Base-by-base conservation (phyloP, 2,888 invertebrate genomes). In the Andrena camellia region DNA sequence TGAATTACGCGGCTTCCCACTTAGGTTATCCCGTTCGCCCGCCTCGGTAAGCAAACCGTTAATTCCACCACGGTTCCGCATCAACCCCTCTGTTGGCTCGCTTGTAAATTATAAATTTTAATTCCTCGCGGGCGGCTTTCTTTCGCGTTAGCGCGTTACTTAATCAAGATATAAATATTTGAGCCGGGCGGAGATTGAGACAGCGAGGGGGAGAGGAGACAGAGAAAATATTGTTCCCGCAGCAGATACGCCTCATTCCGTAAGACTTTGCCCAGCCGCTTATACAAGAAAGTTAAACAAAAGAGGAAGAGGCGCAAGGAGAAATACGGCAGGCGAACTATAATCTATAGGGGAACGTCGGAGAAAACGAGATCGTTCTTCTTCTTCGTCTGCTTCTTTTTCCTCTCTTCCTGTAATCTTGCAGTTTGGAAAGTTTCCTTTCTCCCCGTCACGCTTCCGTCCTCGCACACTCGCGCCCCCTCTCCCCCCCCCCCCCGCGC, bases 261-360 rank as follows among this genome's bases (percentile, higher is more conserved):
- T 52, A 48, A 72, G 78, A 64, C 64, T 85, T 83, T 80, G 63
- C 82, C 68, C 72, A 59, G 80, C 59, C 68, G 80, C 83, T 85
- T 88, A 78, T 79, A 78, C 85, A 88, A 83, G 84, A 79, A 86
- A 88, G 81, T 87, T 86, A 87, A 88, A 86, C 86, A 81, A 78
- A 77, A 76, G 79, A 64, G 75, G 52, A 66, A 59, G 72, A 54
- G 57, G 67, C 69, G 69, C 64, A 71, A 31, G 77, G 52, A 82
- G 79, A 82, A 83, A 85, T 77, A 83, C 77, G 71, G 20, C 54
- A 8, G 59, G 63, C 52, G 33, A 59, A 80, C 69, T 78, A 81
- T 86, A 88, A 88, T 85, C 85, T 83, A 83, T 77, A 75, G 73
- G 62, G 60, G 73, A 62, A 76, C 42, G 64, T 62, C 69, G 74